A percentile compares a stretch with the other conserved stretches of the same genome.
Evolutionary conservation across 2,113 vertebrate species (phyloP).

Genomic region (Bagarius yarrelli): DNA sequence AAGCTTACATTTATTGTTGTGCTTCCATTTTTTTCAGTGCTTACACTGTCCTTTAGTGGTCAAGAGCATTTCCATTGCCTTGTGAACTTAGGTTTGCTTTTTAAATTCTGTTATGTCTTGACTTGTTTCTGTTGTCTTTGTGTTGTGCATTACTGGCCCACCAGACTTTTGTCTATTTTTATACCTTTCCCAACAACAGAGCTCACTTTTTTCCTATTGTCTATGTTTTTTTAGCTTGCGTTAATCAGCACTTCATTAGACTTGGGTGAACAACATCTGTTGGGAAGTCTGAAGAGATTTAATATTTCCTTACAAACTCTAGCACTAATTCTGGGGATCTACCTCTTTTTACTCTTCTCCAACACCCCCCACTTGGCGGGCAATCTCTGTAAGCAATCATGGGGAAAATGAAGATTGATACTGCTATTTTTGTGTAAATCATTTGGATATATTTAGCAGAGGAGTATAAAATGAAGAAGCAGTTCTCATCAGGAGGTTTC

Average conservation of each 20-base stretch:
- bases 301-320: conserved; percentile 25
- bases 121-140: too few relatives aligned
- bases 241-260: not conserved
- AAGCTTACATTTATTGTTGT: too few relatives aligned
- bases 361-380: not conserved
- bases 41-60: too few relatives aligned
- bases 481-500: not conserved
- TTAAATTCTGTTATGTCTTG: too few relatives aligned
- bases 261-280: not conserved
- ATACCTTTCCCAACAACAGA: not conserved
- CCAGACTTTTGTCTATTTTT: too few relatives aligned
- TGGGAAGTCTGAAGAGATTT: not conserved
- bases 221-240: not conserved
- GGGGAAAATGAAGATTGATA: conserved; percentile 44
- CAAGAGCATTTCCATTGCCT: too few relatives aligned
- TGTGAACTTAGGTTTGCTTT: too few relatives aligned
- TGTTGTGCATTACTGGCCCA: too few relatives aligned
- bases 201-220: not conserved
- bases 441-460: conserved; percentile 19
- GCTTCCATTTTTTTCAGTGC: too few relatives aligned
- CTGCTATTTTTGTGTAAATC: conserved; percentile 2
- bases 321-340: conserved; percentile 6
- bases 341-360: not conserved
- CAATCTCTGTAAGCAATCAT: conserved; percentile 21
- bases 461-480: not conserved